A percentile compares a stretch with the other conserved stretches of the same genome.
These are phyloP conservation scores for Lagodon rhomboides DNA, from an alignment of 2,797 vertebrate genomes.

Conservation along the genomic window DNA sequence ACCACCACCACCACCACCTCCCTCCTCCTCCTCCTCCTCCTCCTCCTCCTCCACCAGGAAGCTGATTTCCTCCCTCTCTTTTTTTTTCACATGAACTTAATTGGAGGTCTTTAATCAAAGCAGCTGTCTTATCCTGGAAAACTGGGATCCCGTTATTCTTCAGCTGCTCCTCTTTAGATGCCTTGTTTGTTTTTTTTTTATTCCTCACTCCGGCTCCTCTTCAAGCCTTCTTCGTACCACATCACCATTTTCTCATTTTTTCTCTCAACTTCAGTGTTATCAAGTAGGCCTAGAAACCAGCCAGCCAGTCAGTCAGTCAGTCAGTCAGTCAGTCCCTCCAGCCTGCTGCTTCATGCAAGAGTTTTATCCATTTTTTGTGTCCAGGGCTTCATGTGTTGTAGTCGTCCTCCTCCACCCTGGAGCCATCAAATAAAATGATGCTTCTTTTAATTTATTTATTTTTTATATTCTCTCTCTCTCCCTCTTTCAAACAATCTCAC, in stretches of 20 bases:
- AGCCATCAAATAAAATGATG: slow-evolving; percentile 71
- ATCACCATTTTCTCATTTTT: slow-evolving; percentile 78
- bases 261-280: slow-evolving; percentile 77
- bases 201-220: slow-evolving; percentile 71
- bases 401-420: slow-evolving; percentile 78
- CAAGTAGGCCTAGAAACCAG: slow-evolving; percentile 70
- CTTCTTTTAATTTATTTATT: not conserved
- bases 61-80: slow-evolving; percentile 82
- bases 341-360: slow-evolving; percentile 73
- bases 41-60: slow-evolving; percentile 77
- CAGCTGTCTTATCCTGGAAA: slow-evolving; percentile 71
- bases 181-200: slow-evolving; percentile 45
- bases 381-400: slow-evolving; percentile 69
- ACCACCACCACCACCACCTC: slow-evolving; percentile 52
- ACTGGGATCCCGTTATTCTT: slow-evolving; percentile 76
- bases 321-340: no score
- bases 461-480: not conserved
- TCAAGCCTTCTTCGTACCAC: slow-evolving; percentile 81
- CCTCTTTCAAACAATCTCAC: slow-evolving; percentile 68
- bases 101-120: slow-evolving; percentile 76
- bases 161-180: slow-evolving; percentile 66
- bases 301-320: slow-evolving; percentile 41
- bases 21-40: no score
- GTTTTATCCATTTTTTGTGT: slow-evolving; percentile 81
- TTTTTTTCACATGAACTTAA: slow-evolving; percentile 82